These are phyloP conservation scores for Phengaris arion DNA, from an alignment of 2,888 invertebrate genomes.

Conservation along the genomic window DNA sequence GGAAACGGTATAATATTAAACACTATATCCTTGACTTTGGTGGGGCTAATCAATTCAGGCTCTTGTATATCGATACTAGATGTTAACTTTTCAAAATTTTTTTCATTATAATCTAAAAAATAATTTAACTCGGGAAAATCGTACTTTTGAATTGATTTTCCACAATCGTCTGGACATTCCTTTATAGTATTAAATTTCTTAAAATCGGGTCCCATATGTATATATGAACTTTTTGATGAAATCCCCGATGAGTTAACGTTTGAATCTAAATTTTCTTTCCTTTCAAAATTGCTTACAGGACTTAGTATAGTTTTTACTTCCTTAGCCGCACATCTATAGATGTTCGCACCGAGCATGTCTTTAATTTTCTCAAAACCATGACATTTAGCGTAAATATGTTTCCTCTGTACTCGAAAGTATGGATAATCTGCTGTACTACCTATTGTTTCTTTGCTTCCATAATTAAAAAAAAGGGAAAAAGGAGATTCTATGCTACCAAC, in stretches of 20 bases:
- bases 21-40: conserved; percentile 51
- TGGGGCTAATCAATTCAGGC: conserved; percentile 42
- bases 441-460: conserved; percentile 64
- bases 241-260: neutral
- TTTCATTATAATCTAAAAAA: conserved; percentile 63
- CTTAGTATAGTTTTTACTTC: conserved; percentile 31
- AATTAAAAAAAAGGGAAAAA: conserved; percentile 49
- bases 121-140: conserved; percentile 53
- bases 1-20: conserved; percentile 54
- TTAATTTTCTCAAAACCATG: conserved; percentile 61
- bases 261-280: neutral
- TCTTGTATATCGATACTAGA: conserved; percentile 42
- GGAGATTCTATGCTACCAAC: conserved; percentile 56
- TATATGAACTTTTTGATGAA: neutral
- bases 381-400: conserved; percentile 68
- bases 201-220: neutral
- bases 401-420: conserved; percentile 54
- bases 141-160: conserved; percentile 38
- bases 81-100: conserved; percentile 56
- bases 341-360: conserved; percentile 52
- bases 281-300: conserved; percentile 34
- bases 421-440: conserved; percentile 60
- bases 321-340: conserved; percentile 53
- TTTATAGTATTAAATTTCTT: conserved; percentile 26
- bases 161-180: conserved; percentile 41